These are phyloP conservation scores for Passer domesticus DNA, from an alignment of 2,113 vertebrate genomes.

Conservation along the genomic window DNA sequence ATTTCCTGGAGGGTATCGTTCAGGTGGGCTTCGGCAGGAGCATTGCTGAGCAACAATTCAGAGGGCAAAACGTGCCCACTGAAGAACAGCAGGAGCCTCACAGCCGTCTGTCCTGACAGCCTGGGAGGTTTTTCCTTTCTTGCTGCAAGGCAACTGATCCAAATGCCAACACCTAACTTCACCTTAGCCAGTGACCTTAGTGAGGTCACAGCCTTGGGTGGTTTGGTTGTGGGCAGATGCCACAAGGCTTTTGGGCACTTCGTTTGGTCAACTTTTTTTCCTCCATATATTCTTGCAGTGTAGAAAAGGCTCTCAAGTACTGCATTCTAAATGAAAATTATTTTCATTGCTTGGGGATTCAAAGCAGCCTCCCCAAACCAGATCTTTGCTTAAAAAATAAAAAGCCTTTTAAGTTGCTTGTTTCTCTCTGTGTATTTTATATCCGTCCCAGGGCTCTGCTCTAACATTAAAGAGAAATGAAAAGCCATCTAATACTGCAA, in stretches of 20 bases:
- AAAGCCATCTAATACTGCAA: conserved; percentile 41
- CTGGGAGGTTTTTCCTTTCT: not conserved
- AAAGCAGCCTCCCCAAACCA: conserved; percentile 12
- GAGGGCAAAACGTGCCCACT: not conserved
- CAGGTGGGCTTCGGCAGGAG: not conserved
- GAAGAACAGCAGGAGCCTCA: not conserved
- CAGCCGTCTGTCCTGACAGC: not conserved
- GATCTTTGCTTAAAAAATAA: conserved; percentile 56
- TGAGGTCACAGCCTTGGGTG: not conserved
- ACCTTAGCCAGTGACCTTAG: not conserved
- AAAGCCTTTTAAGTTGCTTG: conserved; percentile 60
- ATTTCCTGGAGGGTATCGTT: accelerated
- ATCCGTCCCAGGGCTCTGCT: conserved; percentile 31
- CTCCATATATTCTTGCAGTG: not conserved
- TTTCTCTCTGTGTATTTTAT: conserved; percentile 49
- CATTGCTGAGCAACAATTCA: not conserved
- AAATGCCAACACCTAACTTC: not conserved
- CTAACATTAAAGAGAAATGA: conserved; percentile 55
- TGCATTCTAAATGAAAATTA: not conserved
- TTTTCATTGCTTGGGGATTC: conserved; percentile 40
- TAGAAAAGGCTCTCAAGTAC: not conserved
- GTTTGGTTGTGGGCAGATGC: not conserved
- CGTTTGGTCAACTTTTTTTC: not conserved
- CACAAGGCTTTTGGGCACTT: not conserved
- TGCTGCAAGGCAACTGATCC: not conserved